Conservation (phyloP, 2,888 invertebrate genomes). For the Stenoptilia bipunctidactyla region DNA sequence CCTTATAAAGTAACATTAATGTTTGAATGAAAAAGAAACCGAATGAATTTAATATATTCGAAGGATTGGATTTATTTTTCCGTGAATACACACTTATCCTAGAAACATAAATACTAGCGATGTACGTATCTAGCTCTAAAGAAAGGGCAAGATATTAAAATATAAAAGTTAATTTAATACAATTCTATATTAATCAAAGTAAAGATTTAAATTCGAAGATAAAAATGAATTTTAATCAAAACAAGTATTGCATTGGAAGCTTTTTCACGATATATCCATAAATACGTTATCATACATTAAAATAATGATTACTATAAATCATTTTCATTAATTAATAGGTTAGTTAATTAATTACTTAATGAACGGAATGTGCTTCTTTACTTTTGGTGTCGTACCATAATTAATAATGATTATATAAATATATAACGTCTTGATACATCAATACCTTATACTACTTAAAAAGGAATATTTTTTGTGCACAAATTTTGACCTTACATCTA, state of each 20-base stretch:
- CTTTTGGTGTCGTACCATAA: slow-evolving; percentile 37
- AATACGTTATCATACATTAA: not conserved
- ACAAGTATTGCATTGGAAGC: not conserved
- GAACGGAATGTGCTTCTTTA: slow-evolving; percentile 61
- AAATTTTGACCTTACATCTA: slow-evolving; percentile 40
- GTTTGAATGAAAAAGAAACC: no score
- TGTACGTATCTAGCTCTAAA: no score
- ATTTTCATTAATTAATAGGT: slow-evolving; percentile 28
- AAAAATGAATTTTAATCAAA: not conserved
- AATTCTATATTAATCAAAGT: no score
- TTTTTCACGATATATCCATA: not conserved
- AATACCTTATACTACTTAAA: not conserved
- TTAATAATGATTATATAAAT: slow-evolving; percentile 21
- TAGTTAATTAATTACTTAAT: slow-evolving; percentile 35
- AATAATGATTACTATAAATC: slow-evolving; percentile 21
- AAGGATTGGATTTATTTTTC: no score
- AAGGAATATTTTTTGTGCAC: slow-evolving; percentile 40
- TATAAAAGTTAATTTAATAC: no score
- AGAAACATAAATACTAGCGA: no score
- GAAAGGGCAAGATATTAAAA: no score
- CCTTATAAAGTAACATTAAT: no score
- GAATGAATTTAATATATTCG: no score
- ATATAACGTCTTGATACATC: not conserved
- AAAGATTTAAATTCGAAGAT: no score
- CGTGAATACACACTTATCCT: no score